These are phyloP conservation scores for Autographa pulchrina DNA, from an alignment of 2,888 invertebrate species.

Conservation along the genomic window DNA sequence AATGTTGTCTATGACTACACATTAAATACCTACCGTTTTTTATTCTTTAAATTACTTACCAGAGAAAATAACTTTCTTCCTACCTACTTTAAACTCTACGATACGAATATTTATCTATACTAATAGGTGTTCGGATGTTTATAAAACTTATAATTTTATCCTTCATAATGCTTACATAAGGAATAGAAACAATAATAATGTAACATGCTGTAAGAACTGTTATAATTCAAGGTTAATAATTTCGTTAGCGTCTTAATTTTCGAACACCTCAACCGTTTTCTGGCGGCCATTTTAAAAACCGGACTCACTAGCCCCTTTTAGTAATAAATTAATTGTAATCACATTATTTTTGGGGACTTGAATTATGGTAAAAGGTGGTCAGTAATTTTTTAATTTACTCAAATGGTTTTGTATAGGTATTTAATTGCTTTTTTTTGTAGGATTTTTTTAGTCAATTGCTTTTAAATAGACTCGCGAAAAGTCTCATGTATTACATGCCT, in stretches of 20 bases:
- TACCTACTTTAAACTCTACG: no score
- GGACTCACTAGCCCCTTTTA: slow-evolving; percentile 18
- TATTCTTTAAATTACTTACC: no score
- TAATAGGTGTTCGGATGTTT: no score
- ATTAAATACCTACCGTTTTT: no score
- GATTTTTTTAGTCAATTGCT: background rate
- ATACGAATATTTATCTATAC: no score
- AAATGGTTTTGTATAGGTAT: background rate
- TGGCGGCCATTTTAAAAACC: slow-evolving; percentile 14
- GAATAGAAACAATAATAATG: slow-evolving; percentile 23
- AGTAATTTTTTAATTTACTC: background rate
- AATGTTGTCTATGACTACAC: background rate
- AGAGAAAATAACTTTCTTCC: no score
- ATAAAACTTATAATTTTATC: no score
- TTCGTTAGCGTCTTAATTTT: slow-evolving; percentile 50
- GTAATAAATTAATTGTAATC: slow-evolving; percentile 37
- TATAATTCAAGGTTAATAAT: slow-evolving; percentile 65
- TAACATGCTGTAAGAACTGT: slow-evolving; percentile 25
- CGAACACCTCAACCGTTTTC: slow-evolving; percentile 18
- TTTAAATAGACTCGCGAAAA: no score
- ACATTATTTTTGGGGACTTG: slow-evolving; percentile 27
- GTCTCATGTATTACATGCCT: no score
- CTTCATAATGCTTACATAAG: background rate
- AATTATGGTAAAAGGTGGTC: slow-evolving; percentile 15
- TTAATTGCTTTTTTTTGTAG: background rate